These are phyloP conservation scores for Myrmecobius fasciatus DNA, from an alignment of 2,113 vertebrate genomes.

Conservation along the genomic window DNA sequence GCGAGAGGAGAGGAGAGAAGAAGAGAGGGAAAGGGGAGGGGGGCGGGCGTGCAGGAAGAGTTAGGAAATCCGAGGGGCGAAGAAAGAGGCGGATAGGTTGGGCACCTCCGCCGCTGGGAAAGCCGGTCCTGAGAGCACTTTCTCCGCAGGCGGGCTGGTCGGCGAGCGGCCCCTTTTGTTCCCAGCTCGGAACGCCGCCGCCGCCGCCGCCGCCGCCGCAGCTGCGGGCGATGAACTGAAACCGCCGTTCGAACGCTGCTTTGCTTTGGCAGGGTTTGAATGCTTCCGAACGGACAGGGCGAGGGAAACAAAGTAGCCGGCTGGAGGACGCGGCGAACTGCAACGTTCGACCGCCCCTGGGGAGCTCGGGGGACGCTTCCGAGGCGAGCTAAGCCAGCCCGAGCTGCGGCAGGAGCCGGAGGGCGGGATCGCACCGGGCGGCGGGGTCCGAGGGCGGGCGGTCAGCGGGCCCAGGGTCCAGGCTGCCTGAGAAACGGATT, in stretches of 20 bases:
- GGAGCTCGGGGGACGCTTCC: background rate
- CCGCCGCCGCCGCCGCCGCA: background rate
- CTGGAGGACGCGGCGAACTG: background rate
- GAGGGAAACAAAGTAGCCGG: background rate
- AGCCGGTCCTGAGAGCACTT: background rate
- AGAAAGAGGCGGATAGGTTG: background rate
- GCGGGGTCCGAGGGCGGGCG: background rate
- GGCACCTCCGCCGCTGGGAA: no score
- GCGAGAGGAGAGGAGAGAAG: background rate
- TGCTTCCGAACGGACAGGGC: background rate
- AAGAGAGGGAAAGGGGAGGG: conserved; percentile 12
- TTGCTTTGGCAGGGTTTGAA: background rate
- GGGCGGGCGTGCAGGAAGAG: conserved; percentile 53
- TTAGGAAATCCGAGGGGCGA: conserved; percentile 22
- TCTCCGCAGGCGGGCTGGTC: background rate
- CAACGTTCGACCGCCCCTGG: no score
- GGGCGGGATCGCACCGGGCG: background rate
- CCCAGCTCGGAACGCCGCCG: background rate
- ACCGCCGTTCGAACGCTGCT: background rate
- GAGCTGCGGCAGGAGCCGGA: background rate
- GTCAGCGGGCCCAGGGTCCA: background rate
- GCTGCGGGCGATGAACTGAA: background rate
- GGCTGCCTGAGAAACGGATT: background rate
- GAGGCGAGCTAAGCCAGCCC: no score
- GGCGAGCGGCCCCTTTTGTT: background rate